These are phyloP conservation scores for Apamea monoglypha DNA, from an alignment of 2,888 invertebrate species.

Conservation along the genomic window DNA sequence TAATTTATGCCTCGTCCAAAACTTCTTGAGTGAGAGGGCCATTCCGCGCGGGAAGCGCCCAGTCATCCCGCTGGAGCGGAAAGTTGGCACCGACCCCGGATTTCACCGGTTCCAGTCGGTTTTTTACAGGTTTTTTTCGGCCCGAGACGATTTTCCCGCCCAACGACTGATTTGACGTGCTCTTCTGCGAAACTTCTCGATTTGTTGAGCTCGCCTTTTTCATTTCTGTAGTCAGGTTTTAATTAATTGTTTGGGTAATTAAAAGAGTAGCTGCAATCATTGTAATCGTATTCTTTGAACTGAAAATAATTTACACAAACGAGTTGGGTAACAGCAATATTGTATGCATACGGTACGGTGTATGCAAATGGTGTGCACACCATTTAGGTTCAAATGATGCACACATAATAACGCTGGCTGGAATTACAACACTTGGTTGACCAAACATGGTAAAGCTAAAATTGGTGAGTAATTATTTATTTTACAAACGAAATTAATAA, in stretches of 20 bases:
- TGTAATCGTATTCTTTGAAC: not conserved
- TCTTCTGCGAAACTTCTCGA: slow-evolving; percentile 57
- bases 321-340: not conserved
- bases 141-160: slow-evolving; percentile 54
- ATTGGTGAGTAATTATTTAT: not conserved
- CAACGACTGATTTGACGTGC: slow-evolving; percentile 68
- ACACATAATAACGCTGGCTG: not conserved
- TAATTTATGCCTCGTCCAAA: slow-evolving; percentile 73
- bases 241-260: slow-evolving; percentile 53
- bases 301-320: not conserved
- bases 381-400: not conserved
- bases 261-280: not conserved
- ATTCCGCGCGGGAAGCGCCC: slow-evolving; percentile 72
- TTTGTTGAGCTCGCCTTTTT: slow-evolving; percentile 54
- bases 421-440: not conserved
- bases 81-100: slow-evolving; percentile 79
- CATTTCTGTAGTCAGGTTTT: slow-evolving; percentile 30
- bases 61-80: slow-evolving; percentile 74
- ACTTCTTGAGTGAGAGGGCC: slow-evolving; percentile 68
- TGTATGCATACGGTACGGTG: too few relatives aligned
- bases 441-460: not conserved
- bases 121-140: slow-evolving; percentile 66
- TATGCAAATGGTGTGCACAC: too few relatives aligned
- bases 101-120: slow-evolving; percentile 70
- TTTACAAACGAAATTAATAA: not conserved